Base-by-base conservation (phyloP, 2,888 invertebrate species). In the Scelioninae gen. 1 region DNA sequence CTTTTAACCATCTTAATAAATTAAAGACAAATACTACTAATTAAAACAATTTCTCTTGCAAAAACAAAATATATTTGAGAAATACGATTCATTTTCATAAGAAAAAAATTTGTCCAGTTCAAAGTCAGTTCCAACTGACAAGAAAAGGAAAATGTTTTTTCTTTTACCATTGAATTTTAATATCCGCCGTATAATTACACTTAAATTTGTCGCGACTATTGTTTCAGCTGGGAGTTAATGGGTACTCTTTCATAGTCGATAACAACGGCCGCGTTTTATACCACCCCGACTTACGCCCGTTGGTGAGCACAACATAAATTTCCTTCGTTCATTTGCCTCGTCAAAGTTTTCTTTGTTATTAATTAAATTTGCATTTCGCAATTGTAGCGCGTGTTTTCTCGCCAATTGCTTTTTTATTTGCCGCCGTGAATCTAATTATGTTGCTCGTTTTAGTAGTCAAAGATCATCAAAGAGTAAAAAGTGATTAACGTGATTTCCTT, bases 221-320 rank as follows among this genome's bases (percentile, higher is more conserved):
- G 51, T 89, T 94, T 81, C 93, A 98, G 97, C 94, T 99, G 90
- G 99, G 99, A 87, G 97, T 97, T 47, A 98, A 98, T 93, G 98
- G 98, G 66, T 99, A 99, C 93, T 97, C 98, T 63, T 99, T 99
- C 93, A 96, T 98, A 93, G 96, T 98, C 90, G 98, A 98, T 93
- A 98, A 98, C 93, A 99, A 99, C 93, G 99, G 99, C 88, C 97
- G 98, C 93, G 96, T 98, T 85, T 94, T 99, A 83, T 98, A 97
- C 92, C 99, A 99, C 94, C 99, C 99, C 31, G 98, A 99, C 92
- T 94, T 98, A 89, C 94, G 98, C 88, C 98, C 98, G 62, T 93
- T 97, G 94, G 97, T 97, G 94, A 94, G 95, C 83, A 75, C 56
- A 63, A 68, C 53, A 65, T 56, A 65, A 53, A 65, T 77, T 69